Base-by-base conservation (phyloP, 2,797 vertebrate species). In the Falco biarmicus region DNA sequence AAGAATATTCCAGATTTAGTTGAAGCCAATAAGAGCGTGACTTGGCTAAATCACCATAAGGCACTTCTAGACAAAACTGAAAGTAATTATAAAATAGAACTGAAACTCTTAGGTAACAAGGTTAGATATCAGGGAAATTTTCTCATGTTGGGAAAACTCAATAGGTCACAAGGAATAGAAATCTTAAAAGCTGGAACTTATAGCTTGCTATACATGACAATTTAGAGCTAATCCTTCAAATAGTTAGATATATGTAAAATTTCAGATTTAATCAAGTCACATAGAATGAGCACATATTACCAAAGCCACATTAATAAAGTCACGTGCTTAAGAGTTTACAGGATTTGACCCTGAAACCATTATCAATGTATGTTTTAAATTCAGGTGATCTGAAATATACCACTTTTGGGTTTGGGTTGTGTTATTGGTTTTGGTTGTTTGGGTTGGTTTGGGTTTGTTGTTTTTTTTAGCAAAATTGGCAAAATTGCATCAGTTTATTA, bases 401-500 rank as follows among this genome's bases (percentile, higher is more conserved):
- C 48, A 76, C 14, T 34, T 91, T 87, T 9, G 48, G 10, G 5
- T 22, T 21, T 15, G 39, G 10, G 2, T 6, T 77, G 43, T 41
- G 10, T 22, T 84, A 18, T 19, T 45, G 17, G 43, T 69, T 13
- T 31, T 60, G 16, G 31, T 22, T 57, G 20, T 34, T 43, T 43
- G 39, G 26, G 37, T 20, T 63, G 18, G 2, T 20, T 41, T 29
- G 28, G n/a, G 24, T 39, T 39, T 11, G 37, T 11, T 39, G 7
- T 13, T 20, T 45, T 19, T 39, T 29, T 34, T 76, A 37, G 37
- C 37, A 37, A 37, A 37, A 37, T 56, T 26, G 69, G 29, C 37
- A 76, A 81, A 88, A 92, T 54, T 76, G 80, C 31, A 75, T 61
- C 43, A 47, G 37, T 74, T 93, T 91, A 74, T 93, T 90, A 90